phyloP scores from a whole-genome alignment of 1,140 invertebrate species.

The Conus ventricosus region DNA sequence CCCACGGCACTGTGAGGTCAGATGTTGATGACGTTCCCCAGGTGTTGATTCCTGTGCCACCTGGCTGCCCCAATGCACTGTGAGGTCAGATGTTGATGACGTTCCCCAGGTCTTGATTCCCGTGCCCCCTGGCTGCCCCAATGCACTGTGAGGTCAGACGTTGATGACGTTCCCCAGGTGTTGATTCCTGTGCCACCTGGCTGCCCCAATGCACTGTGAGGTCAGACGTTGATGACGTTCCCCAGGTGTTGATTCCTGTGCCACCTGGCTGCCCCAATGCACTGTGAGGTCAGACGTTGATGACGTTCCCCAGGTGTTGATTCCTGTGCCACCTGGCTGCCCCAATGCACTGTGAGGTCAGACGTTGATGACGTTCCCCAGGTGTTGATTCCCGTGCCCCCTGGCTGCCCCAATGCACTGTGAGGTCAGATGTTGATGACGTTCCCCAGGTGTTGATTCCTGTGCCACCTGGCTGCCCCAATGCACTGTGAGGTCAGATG shows the following conservation, averaged over 20 bases:
- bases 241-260: constrained; percentile 52
- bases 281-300: no score
- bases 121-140: constrained; percentile 54
- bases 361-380: not conserved
- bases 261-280: constrained; percentile 58
- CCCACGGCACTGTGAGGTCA: no score
- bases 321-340: constrained; percentile 60
- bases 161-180: not conserved
- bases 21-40: not conserved
- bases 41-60: constrained; percentile 57
- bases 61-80: constrained; percentile 55
- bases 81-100: no score
- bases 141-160: no score
- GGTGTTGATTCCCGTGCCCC: constrained; percentile 57
- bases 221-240: no score
- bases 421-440: no score
- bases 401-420: constrained; percentile 55
- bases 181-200: constrained; percentile 61
- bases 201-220: constrained; percentile 55
- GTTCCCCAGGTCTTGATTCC: constrained; percentile 49
- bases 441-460: constrained; percentile 50
- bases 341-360: constrained; percentile 55
- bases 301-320: constrained; percentile 27
- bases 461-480: constrained; percentile 54
- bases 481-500: no score